Percentiles rank a stretch among this genome's conserved stretches.
Evolutionary conservation across 1,140 invertebrate genomes (phyloP).

Genomic region (Pemphigus obesinymphae): DNA sequence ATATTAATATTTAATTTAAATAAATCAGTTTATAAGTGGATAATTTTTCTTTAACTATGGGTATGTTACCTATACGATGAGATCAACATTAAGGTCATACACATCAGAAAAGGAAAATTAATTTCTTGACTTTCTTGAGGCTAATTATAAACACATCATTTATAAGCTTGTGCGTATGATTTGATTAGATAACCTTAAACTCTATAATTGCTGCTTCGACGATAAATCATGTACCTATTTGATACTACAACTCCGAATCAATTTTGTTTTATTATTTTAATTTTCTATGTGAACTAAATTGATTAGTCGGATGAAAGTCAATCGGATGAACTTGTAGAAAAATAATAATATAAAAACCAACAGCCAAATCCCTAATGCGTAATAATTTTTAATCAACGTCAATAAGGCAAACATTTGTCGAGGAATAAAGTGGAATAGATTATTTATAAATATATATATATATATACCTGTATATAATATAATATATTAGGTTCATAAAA

Average conservation of each 20-base stretch:
- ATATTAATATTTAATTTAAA: not conserved
- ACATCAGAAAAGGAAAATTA: not conserved
- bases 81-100: not conserved
- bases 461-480: no score
- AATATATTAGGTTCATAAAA: no score
- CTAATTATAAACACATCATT: slow-evolving; percentile 11
- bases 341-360: not conserved
- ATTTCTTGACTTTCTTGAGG: not conserved
- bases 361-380: not conserved
- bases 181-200: slow-evolving; percentile 2
- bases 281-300: not conserved
- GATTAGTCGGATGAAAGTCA: not conserved
- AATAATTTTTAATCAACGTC: not conserved
- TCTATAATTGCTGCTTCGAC: not conserved
- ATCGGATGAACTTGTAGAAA: not conserved
- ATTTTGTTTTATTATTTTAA: not conserved
- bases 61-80: not conserved
- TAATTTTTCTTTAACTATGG: not conserved
- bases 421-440: no score
- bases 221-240: not conserved
- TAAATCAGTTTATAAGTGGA: not conserved
- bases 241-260: not conserved
- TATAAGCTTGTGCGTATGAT: not conserved
- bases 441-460: no score
- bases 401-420: no score